Evolutionary conservation across 2,888 invertebrate genomes (phyloP).

Genomic region (Gibbula magus): DNA sequence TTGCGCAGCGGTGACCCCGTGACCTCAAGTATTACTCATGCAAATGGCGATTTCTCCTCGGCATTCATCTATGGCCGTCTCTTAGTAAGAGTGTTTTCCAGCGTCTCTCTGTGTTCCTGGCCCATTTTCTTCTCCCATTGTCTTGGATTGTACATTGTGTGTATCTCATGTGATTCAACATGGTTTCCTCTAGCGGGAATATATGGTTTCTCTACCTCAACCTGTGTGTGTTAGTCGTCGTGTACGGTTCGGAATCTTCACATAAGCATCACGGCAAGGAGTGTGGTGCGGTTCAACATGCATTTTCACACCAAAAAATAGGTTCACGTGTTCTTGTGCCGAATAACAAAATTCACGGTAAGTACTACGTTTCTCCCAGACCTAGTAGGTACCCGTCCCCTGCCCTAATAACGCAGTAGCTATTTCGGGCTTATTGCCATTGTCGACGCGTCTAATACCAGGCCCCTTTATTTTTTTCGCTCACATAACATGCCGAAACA

Average conservation of each 20-base stretch:
- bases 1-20: neutral
- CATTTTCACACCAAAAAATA: constrained; percentile 4
- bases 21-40: constrained; percentile 23
- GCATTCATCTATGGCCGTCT: constrained; percentile 2
- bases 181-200: neutral
- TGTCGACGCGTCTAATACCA: neutral
- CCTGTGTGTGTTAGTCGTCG: neutral
- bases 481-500: neutral
- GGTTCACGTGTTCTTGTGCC: neutral
- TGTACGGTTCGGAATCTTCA: neutral
- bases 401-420: neutral
- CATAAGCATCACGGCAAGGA: neutral
- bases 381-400: neutral
- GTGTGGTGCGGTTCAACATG: neutral
- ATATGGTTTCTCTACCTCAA: neutral
- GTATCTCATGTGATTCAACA: constrained; percentile 1
- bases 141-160: constrained; percentile 9
- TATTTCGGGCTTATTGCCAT: neutral
- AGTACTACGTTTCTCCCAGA: neutral
- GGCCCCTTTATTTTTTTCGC: neutral
- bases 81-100: neutral
- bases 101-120: neutral
- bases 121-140: neutral
- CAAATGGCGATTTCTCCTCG: constrained; percentile 19
- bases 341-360: neutral